phyloP scores from a whole-genome alignment of 2,888 invertebrate genomes.

The Junonia oenone region DNA sequence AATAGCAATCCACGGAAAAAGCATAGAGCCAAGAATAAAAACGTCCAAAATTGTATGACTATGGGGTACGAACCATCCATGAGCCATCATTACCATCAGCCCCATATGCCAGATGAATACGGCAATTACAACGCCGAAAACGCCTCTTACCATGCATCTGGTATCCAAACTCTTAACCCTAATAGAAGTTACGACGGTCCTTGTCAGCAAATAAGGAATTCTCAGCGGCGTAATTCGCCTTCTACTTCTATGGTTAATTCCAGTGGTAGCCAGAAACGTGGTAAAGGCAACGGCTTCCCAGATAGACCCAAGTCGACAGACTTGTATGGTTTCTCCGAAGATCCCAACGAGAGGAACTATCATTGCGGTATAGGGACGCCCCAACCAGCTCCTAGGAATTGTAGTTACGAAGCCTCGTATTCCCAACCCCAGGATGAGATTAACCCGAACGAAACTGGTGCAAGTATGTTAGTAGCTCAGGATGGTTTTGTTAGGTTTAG shows the following conservation, averaged over 20 bases:
- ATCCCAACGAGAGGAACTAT: slow-evolving; percentile 63
- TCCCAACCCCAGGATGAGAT: slow-evolving; percentile 77
- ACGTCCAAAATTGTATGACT: slow-evolving; percentile 78
- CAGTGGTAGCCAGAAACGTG: slow-evolving; percentile 72
- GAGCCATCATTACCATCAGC: slow-evolving; percentile 74
- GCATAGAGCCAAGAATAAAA: slow-evolving; percentile 71
- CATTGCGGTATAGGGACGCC: slow-evolving; percentile 69
- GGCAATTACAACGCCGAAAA: slow-evolving; percentile 71
- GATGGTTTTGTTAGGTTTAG: slow-evolving; percentile 93
- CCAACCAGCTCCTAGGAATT: slow-evolving; percentile 72
- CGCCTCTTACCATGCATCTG: slow-evolving; percentile 73
- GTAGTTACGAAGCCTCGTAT: slow-evolving; percentile 75
- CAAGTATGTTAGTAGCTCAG: slow-evolving; percentile 93
- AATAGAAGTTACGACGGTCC: slow-evolving; percentile 72
- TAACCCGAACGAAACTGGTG: slow-evolving; percentile 69
- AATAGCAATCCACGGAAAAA: slow-evolving; percentile 76
- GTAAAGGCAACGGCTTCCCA: slow-evolving; percentile 75
- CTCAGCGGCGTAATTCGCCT: slow-evolving; percentile 69
- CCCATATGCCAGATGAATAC: slow-evolving; percentile 72
- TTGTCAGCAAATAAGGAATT: slow-evolving; percentile 57
- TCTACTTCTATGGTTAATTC: slow-evolving; percentile 67
- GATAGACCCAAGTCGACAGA: slow-evolving; percentile 83
- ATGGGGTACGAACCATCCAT: slow-evolving; percentile 79
- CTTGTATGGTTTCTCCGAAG: slow-evolving; percentile 77
- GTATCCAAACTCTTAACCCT: slow-evolving; percentile 72